phyloP scores from a whole-genome alignment of 2,113 vertebrate species.

The Cariama cristata region DNA sequence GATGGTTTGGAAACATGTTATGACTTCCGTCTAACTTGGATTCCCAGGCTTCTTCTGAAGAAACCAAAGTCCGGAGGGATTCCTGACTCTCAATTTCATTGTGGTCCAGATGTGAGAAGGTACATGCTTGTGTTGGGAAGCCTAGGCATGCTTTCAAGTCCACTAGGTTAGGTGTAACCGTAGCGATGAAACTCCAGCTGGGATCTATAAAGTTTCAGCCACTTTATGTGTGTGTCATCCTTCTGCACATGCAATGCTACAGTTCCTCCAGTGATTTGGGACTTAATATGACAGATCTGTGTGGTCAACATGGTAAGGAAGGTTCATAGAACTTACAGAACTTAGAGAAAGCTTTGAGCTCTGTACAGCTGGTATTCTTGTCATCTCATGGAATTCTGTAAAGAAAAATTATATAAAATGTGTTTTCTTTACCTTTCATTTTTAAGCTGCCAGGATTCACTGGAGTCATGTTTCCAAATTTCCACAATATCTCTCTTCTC shows the following conservation, averaged over 20 bases:
- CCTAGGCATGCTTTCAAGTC: not conserved
- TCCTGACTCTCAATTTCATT: not conserved
- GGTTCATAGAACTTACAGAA: not conserved
- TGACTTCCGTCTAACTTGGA: not conserved
- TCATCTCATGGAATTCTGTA: not conserved
- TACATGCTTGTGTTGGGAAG: not conserved
- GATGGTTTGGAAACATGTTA: not conserved
- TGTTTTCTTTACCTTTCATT: not conserved
- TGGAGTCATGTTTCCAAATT: not conserved
- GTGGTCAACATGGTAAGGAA: not conserved
- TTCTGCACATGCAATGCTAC: not conserved
- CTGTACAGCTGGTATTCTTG: not conserved
- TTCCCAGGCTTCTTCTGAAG: not conserved
- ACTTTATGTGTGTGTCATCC: not conserved
- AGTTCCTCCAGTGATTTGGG: not conserved
- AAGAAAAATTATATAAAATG: not conserved
- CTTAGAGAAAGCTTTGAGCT: not conserved
- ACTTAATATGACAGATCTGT: not conserved
- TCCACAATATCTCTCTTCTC: not conserved
- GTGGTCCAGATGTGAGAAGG: not conserved
- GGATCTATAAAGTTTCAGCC: rapidly evolving
- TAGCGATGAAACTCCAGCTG: not conserved
- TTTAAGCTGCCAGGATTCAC: not conserved
- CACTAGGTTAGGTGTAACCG: not conserved
- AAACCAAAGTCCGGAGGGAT: not conserved